phyloP scores from a whole-genome alignment of 2,888 invertebrate genomes.

The Meloe dianella region DNA sequence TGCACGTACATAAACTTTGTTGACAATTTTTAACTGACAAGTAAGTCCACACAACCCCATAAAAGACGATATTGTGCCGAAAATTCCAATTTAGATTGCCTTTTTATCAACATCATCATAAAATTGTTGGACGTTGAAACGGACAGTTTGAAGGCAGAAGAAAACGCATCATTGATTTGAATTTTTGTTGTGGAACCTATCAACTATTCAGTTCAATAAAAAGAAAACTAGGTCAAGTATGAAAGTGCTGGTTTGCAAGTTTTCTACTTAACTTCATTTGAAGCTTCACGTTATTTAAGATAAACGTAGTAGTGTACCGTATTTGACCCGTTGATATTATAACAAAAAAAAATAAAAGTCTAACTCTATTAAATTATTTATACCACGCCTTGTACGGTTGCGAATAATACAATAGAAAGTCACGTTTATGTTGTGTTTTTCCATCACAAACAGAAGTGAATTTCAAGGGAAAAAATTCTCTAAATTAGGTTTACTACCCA shows the following conservation, averaged over 20 bases:
- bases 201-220: background rate
- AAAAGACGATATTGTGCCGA: too few relatives aligned
- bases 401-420: too few relatives aligned
- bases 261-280: background rate
- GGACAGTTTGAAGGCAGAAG: background rate
- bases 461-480: too few relatives aligned
- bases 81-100: too few relatives aligned
- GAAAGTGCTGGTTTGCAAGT: constrained; percentile 1
- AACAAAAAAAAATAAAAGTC: background rate
- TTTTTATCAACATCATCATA: too few relatives aligned
- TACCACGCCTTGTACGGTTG: too few relatives aligned
- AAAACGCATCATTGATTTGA: background rate
- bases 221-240: background rate
- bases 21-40: background rate
- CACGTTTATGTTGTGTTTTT: too few relatives aligned
- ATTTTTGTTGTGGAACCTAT: background rate
- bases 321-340: background rate
- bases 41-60: too few relatives aligned
- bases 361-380: background rate
- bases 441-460: too few relatives aligned
- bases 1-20: background rate
- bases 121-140: too few relatives aligned
- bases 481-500: too few relatives aligned
- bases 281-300: background rate
- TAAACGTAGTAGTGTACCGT: background rate